A percentile compares a stretch with the other conserved stretches of the same genome.
Evolutionary conservation across 2,888 invertebrate genomes (phyloP).

Genomic region (Hirtodrosophila cameraria): DNA sequence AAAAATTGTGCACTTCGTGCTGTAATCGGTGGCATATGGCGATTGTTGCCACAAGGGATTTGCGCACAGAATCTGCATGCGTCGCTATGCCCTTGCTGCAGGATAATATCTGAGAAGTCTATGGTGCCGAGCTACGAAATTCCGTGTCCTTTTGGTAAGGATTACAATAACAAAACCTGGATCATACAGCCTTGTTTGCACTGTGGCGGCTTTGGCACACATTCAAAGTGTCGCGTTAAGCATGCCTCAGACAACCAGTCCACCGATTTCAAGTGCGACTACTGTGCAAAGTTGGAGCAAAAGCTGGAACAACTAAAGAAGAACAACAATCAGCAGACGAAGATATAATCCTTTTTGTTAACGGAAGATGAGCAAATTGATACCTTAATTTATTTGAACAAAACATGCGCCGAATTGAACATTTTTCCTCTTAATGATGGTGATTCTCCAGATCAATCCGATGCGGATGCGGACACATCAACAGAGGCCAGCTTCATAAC

Average conservation of each 20-base stretch:
- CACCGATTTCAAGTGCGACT: slow-evolving; percentile 56
- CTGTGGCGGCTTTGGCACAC: slow-evolving; percentile 73
- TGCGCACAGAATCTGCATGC: slow-evolving; percentile 77
- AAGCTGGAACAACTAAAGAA: too few species aligned
- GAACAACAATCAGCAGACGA: too few species aligned
- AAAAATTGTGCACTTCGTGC: slow-evolving; percentile 34
- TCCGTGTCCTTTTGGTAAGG: slow-evolving; percentile 85
- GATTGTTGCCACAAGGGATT: slow-evolving; percentile 79
- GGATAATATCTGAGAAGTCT: slow-evolving; percentile 82
- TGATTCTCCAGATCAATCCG: slow-evolving; percentile 17
- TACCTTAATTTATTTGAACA: slow-evolving; percentile 29
- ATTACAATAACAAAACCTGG: slow-evolving; percentile 73
- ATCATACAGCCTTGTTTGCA: slow-evolving; percentile 57
- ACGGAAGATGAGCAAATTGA: slow-evolving; percentile 6
- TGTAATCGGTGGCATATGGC: slow-evolving; percentile 52
- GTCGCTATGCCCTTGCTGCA: slow-evolving; percentile 75
- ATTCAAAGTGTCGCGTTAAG: slow-evolving; percentile 57
- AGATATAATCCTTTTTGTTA: too few species aligned
- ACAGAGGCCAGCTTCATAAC: slow-evolving; percentile 17
- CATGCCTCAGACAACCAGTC: too few species aligned
- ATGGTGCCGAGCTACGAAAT: slow-evolving; percentile 75
- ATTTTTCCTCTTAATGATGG: neutral
- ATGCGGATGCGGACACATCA: slow-evolving; percentile 4
- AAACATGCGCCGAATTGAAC: neutral
- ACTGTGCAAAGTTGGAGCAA: slow-evolving; percentile 46